Base-by-base conservation (phyloP, 1,140 invertebrate species). In the Dendroctonus valens region DNA sequence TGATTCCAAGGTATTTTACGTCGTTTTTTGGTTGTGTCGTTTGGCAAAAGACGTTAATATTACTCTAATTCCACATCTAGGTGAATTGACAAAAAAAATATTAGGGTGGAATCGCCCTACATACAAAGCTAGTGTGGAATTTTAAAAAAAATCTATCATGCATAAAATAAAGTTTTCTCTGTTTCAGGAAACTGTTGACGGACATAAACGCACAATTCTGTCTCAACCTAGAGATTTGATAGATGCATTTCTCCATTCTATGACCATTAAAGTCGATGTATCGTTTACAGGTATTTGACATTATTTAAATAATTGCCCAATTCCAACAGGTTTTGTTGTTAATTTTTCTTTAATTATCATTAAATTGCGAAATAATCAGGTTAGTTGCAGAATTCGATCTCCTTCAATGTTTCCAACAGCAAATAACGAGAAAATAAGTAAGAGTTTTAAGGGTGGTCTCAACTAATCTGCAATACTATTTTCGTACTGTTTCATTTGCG, bases 231-330 rank as follows among this genome's bases (percentile, higher is more conserved):
- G 70, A 44, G 71, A 75, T 61, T 63, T 75, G 14, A 74, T 76
- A 9, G 71, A 73, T 41, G 70, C 73, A 26, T 74, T 73, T 69
- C 58, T 75, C 26, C 69, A 73, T 44, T 69, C 72, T 40, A 74
- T 75, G 72, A 26, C 67, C 15, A 61, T 69, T 6, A 70, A 66
- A 41, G 70, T 64, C 14, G 70, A 74, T 40, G 50, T 41, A 2
- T 59, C 71, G 46, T 76, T 79, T 76, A 73, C 76, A 88, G 87
- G 52, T 81, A 61, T 40, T n/a, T 12, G 54, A 87, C 67, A 87
- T 89, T 11, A 84, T 89, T 53, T 26, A 26, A 75, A 90, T 2
- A 11, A 60, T 12, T 54, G 3, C 26, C 26, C 26, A 26, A 26
- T 26, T 26, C 26, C 26, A 26, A 26, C 26, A 26, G 1, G 26